Evolutionary conservation across 2,797 vertebrate species (phyloP).

Genomic region (Enoplosus armatus): DNA sequence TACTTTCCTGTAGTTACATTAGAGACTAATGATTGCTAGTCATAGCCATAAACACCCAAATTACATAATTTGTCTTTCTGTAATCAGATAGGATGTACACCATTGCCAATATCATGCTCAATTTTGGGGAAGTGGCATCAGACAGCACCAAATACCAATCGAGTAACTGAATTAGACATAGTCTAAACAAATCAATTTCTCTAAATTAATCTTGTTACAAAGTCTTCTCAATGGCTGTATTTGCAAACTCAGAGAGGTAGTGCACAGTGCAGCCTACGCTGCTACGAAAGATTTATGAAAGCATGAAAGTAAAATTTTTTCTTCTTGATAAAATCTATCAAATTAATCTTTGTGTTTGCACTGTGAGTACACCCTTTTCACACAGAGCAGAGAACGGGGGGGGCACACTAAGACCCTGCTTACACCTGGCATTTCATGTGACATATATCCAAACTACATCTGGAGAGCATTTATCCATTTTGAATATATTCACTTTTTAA

Average conservation of each 20-base stretch:
- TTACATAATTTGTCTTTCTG: conserved; percentile 42
- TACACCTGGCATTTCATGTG: conserved; percentile 19
- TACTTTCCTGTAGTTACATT: conserved; percentile 13
- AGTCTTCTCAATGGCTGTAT: conserved; percentile 35
- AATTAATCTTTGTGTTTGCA: conserved; percentile 34
- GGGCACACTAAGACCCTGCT: background rate
- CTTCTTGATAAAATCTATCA: conserved; percentile 25
- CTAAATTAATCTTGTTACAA: conserved; percentile 58
- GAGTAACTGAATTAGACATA: conserved; percentile 64
- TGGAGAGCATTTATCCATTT: background rate
- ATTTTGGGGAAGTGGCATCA: conserved; percentile 44
- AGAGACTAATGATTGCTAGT: conserved; percentile 24
- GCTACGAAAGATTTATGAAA: conserved; percentile 23
- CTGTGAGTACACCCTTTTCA: conserved; percentile 7
- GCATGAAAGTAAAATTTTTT: conserved; percentile 28
- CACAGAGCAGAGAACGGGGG: background rate
- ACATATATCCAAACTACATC: conserved; percentile 2
- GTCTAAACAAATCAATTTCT: conserved; percentile 56
- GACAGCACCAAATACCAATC: conserved; percentile 40
- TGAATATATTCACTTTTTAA: conserved; percentile 18
- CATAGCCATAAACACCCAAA: conserved; percentile 36
- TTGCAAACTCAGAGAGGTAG: conserved; percentile 24
- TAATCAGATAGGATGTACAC: conserved; percentile 48
- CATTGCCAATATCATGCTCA: conserved; percentile 28
- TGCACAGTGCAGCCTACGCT: conserved; percentile 4